These are phyloP conservation scores for Rugalucina vietnamica DNA, from an alignment of 2,888 invertebrate genomes.

Conservation along the genomic window DNA sequence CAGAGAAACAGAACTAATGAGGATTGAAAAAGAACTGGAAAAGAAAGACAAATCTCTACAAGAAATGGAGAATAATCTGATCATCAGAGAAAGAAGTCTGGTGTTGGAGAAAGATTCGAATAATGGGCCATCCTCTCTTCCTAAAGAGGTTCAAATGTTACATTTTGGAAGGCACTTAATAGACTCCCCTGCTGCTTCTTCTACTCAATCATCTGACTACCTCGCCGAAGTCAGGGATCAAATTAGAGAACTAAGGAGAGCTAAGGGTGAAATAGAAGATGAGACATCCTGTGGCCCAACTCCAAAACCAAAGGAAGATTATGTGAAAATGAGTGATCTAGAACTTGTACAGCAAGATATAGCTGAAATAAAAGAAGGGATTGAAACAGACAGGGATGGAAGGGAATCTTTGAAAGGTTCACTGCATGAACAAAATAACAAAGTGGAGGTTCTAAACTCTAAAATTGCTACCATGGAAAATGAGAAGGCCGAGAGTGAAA, in stretches of 20 bases:
- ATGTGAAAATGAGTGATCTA: slow-evolving; percentile 50
- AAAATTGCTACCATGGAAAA: slow-evolving; percentile 42
- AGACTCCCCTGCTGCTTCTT: slow-evolving; percentile 33
- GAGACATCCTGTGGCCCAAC: slow-evolving; percentile 25
- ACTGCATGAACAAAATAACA: slow-evolving; percentile 50
- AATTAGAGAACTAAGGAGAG: slow-evolving; percentile 43
- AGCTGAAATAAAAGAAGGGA: slow-evolving; percentile 49
- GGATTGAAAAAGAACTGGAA: slow-evolving; percentile 44
- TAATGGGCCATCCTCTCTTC: slow-evolving; percentile 9
- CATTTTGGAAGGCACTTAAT: background rate
- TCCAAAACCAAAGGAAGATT: slow-evolving; percentile 49
- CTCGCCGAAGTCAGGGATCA: slow-evolving; percentile 55
- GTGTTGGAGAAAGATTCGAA: background rate
- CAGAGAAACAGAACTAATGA: slow-evolving; percentile 46
- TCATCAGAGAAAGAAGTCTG: slow-evolving; percentile 8
- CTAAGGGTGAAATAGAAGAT: slow-evolving; percentile 52
- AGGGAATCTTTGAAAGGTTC: slow-evolving; percentile 41
- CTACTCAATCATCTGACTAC: slow-evolving; percentile 51
- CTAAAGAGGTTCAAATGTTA: background rate
- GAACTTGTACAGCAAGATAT: slow-evolving; percentile 51
- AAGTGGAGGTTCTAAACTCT: slow-evolving; percentile 40
- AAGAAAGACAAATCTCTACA: slow-evolving; percentile 47
- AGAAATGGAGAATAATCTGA: slow-evolving; percentile 43
- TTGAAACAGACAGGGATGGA: slow-evolving; percentile 46
- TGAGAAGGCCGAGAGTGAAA: slow-evolving; percentile 43